Evolutionary conservation across 2,113 vertebrate species (phyloP), one percentile per base, ranked within the genome.

Genomic region (Synchiropus splendidus): DNA sequence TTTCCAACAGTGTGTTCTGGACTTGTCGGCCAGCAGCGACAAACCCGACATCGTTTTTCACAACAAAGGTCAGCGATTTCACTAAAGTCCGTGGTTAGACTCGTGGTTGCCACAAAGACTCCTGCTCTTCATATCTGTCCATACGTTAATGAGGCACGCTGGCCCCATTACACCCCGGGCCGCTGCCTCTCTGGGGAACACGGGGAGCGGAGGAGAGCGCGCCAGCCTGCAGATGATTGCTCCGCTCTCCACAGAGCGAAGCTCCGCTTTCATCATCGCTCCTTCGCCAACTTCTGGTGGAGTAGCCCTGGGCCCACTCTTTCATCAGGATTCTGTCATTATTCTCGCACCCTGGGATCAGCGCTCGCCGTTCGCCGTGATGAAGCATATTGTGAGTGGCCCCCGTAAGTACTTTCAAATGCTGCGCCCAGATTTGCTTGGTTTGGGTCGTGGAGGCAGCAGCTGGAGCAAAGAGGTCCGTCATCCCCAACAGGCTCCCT

Each of bases 251-350:
- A 62, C 66, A 54, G 63, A 58, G 67, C 56, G 46, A 51, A 58
- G 65, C 69, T 65, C 70, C 62, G 45, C 75, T 84, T 78, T 84
- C 82, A 84, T 84, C 82, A 82, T 78, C 70, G 60, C 58, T 49
- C 61, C 57, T 67, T 72, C 58, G 74, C 70, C 69, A 77, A 75
- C 72, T 71, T 65, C 48, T 67, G 39, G 42, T 61, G 59, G 70
- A 18, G n/a, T 74, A 49, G 75, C 79, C 77, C 31, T 5, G 37
- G 74, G 78, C 70, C 5, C 17, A 33, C 59, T 16, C 59, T 70
- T 79, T 81, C 77, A 81, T 81, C 74, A 77, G 76, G 80, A 72
- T 78, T 77, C 67, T 81, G 68, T 77, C 74, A 59, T 62, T 68
- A 68, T 49, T 42, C 51, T 40, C 34, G 32, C 52, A 54, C 62